Conservation (phyloP, 1,140 invertebrate species). For the Galendromus occidentalis region DNA sequence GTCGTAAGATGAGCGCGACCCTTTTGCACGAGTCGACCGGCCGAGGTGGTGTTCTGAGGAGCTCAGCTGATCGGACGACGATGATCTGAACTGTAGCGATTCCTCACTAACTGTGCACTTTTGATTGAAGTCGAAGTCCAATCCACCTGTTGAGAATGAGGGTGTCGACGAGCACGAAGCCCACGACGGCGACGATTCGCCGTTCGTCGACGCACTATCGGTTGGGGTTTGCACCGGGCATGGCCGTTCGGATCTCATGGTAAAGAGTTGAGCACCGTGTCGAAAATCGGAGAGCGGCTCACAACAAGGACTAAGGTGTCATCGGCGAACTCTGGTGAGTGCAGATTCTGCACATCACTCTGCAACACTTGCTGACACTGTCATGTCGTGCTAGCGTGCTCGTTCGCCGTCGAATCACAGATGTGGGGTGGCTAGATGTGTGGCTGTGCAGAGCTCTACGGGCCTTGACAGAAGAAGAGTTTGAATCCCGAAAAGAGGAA, state of each 20-base stretch:
- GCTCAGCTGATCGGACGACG: conserved; percentile 2
- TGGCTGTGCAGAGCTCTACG: no score
- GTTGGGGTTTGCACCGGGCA: background rate
- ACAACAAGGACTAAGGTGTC: no score
- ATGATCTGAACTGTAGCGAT: conserved; percentile 15
- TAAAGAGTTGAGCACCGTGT: no score
- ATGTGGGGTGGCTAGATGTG: background rate
- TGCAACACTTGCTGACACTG: background rate
- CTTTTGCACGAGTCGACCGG: background rate
- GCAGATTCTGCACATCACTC: background rate
- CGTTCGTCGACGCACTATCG: conserved; percentile 10
- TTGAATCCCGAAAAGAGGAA: no score
- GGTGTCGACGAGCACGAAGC: conserved; percentile 20
- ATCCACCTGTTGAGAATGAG: conserved; percentile 15
- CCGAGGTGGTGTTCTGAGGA: background rate
- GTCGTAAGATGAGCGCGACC: background rate
- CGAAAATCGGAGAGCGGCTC: no score
- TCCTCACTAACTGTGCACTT: conserved; percentile 20
- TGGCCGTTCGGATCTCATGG: background rate
- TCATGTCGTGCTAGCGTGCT: background rate
- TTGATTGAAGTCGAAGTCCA: conserved; percentile 21
- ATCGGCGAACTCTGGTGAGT: no score
- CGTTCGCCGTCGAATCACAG: background rate
- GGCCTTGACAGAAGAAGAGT: no score
- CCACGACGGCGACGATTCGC: conserved; percentile 19